A percentile compares a stretch with the other conserved stretches of the same genome.
Conservation (phyloP, 2,888 invertebrate species). For the Hofmannophila pseudospretella region DNA sequence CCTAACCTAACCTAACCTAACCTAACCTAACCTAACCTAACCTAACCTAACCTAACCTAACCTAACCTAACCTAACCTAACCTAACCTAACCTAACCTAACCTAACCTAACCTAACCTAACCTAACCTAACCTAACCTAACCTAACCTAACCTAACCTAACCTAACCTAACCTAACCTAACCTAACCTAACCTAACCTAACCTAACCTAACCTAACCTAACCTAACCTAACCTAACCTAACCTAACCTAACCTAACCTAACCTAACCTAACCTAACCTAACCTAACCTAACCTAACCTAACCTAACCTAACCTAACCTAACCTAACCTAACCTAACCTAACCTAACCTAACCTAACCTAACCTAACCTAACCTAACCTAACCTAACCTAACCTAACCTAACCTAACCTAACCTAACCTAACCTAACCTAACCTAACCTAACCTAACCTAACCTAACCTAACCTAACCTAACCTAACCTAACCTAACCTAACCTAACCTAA, state of each 20-base stretch:
- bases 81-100: slow-evolving; percentile 11
- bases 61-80: slow-evolving; percentile 12
- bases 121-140: slow-evolving; percentile 19
- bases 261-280: slow-evolving; percentile 16
- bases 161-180: slow-evolving; percentile 17
- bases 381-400: slow-evolving; percentile 13
- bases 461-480: slow-evolving; percentile 6
- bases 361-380: slow-evolving; percentile 12
- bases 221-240: slow-evolving; percentile 20
- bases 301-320: slow-evolving; percentile 19
- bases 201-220: slow-evolving; percentile 21
- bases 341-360: slow-evolving; percentile 17
- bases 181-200: slow-evolving; percentile 16
- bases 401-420: slow-evolving; percentile 16
- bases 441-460: slow-evolving; percentile 2
- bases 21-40: slow-evolving; percentile 14
- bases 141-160: slow-evolving; percentile 21
- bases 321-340: slow-evolving; percentile 18
- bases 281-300: slow-evolving; percentile 19
- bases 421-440: slow-evolving; percentile 19
- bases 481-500: slow-evolving; percentile 5
- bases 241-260: slow-evolving; percentile 15
- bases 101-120: slow-evolving; percentile 10
- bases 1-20: slow-evolving; percentile 17
- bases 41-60: slow-evolving; percentile 8